Percentiles rank a stretch among this genome's conserved stretches.
These are phyloP conservation scores for Cheilosia grossa DNA, from an alignment of 2,888 invertebrate genomes.

Conservation along the genomic window DNA sequence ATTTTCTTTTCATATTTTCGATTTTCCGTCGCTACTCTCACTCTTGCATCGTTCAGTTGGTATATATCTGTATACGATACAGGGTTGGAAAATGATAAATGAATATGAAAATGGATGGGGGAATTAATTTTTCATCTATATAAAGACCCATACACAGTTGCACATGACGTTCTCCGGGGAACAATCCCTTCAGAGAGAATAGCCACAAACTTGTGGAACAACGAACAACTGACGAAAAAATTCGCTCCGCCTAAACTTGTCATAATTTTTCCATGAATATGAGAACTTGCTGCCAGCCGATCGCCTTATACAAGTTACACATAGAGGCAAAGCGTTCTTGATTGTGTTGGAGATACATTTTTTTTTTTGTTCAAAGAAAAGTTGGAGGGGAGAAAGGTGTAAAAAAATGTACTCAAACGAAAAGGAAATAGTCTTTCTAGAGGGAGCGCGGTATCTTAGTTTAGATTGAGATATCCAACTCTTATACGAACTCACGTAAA, in stretches of 20 bases:
- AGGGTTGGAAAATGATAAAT: constrained; percentile 68
- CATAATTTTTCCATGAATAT: constrained; percentile 80
- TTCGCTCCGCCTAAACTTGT: constrained; percentile 84
- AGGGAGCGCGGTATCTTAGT: constrained; percentile 18
- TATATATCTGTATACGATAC: constrained; percentile 8
- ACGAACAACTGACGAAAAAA: constrained; percentile 13
- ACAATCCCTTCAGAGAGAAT: constrained; percentile 54
- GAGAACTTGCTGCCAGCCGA: constrained; percentile 60
- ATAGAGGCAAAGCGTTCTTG: constrained; percentile 53
- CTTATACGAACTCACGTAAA: constrained; percentile 52
- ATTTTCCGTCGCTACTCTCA: constrained; percentile 68
- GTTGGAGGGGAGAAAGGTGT: constrained; percentile 39
- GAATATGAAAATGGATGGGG: constrained; percentile 63
- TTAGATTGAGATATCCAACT: constrained; percentile 36
- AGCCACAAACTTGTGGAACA: constrained; percentile 29
- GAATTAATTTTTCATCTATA: constrained; percentile 52
- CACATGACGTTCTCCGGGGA: constrained; percentile 26
- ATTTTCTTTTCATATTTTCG: constrained; percentile 42
- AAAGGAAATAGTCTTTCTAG: constrained; percentile 20
- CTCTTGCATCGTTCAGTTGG: background rate
- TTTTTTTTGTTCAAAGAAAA: constrained; percentile 19
- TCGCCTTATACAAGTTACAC: constrained; percentile 19
- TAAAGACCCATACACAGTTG: constrained; percentile 15
- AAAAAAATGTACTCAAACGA: constrained; percentile 55
- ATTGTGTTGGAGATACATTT: constrained; percentile 45